These are phyloP conservation scores for Lagocephalus sceleratus DNA, from an alignment of 2,797 vertebrate genomes.

Conservation along the genomic window DNA sequence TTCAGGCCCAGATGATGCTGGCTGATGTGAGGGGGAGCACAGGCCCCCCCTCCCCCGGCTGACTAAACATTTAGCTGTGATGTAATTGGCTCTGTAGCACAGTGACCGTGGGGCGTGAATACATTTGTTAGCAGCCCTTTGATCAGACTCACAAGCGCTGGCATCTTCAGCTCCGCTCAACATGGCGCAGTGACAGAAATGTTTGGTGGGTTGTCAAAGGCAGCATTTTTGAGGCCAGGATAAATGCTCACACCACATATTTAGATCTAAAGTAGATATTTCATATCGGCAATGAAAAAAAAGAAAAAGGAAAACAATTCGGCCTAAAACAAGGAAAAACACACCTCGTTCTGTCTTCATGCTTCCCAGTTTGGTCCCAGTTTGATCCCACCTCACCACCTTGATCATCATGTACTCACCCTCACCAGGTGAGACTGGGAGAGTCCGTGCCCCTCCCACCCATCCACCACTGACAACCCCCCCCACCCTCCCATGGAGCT, in stretches of 20 bases:
- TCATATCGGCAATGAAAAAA: too few relatives aligned
- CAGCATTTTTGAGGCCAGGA: slow-evolving; percentile 15
- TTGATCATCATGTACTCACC: slow-evolving; percentile 5
- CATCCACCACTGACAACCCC: slow-evolving; percentile 33
- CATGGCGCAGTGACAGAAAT: slow-evolving; percentile 38
- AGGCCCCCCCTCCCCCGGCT: slow-evolving; percentile 52
- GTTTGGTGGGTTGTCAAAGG: slow-evolving; percentile 44
- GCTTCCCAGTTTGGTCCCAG: background rate
- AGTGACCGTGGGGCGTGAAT: slow-evolving; percentile 64
- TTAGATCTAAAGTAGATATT: too few relatives aligned
- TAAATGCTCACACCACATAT: slow-evolving; percentile 5
- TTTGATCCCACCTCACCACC: background rate
- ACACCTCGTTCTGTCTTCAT: too few relatives aligned
- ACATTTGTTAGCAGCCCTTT: slow-evolving; percentile 50
- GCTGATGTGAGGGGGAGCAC: slow-evolving; percentile 55
- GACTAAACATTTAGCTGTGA: slow-evolving; percentile 63
- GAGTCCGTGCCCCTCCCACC: slow-evolving; percentile 22
- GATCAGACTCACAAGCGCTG: slow-evolving; percentile 49
- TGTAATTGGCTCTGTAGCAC: slow-evolving; percentile 65
- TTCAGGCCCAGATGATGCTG: slow-evolving; percentile 23
- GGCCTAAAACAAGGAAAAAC: too few relatives aligned
- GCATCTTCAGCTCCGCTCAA: slow-evolving; percentile 41
- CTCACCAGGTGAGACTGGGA: slow-evolving; percentile 7
- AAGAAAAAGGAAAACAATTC: background rate
- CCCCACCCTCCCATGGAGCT: slow-evolving; percentile 9